A percentile compares a stretch with the other conserved stretches of the same genome.
Conservation (phyloP, 2,113 vertebrate genomes). For the Grus americana region DNA sequence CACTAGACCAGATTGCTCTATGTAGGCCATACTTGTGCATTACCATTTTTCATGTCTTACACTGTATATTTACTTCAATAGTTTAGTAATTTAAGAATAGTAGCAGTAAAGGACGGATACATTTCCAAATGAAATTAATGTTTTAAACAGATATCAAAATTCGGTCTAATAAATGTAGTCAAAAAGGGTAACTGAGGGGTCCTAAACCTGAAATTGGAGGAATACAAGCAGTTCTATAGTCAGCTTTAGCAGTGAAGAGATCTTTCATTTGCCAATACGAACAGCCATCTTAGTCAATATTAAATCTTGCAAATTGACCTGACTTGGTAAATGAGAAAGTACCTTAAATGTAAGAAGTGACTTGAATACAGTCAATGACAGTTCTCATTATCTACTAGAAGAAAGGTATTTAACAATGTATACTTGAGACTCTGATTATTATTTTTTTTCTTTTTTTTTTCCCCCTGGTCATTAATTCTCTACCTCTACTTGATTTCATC, state of each 20-base stretch:
- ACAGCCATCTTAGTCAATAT: conserved; percentile 35
- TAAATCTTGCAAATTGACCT: conserved; percentile 22
- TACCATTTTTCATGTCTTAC: neutral
- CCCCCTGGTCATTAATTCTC: neutral
- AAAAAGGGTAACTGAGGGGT: neutral
- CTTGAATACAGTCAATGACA: conserved; percentile 28
- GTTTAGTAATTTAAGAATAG: neutral
- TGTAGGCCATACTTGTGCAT: neutral
- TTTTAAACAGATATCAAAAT: neutral
- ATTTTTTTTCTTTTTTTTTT: neutral
- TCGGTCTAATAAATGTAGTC: neutral
- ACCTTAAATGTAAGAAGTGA: neutral
- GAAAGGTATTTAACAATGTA: neutral
- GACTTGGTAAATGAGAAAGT: conserved; percentile 9
- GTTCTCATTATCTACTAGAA: neutral
- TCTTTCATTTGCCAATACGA: neutral
- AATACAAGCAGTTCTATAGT: neutral
- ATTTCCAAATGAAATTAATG: neutral
- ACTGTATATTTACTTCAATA: neutral
- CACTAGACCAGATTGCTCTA: too few species aligned
- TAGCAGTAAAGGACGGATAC: neutral
- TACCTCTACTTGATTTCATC: neutral
- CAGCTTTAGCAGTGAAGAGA: neutral
- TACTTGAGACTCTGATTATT: neutral
- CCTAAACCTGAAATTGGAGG: neutral